phyloP scores from a whole-genome alignment of 1,140 invertebrate species.

The Dryas iulia region DNA sequence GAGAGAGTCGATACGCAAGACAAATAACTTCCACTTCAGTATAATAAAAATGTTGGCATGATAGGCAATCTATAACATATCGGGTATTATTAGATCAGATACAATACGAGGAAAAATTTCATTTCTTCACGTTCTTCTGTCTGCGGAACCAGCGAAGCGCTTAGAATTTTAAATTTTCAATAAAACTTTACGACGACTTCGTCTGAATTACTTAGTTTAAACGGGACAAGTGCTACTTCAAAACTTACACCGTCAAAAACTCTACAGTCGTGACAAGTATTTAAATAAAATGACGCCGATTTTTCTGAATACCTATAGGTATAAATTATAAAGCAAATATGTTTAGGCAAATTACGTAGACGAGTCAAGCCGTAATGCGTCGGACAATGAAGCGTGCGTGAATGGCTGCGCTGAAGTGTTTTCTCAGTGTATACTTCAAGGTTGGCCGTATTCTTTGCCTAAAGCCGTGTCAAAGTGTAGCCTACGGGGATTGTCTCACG shows the following conservation, averaged over 20 bases:
- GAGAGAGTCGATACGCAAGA: neutral
- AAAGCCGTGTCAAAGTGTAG: constrained; percentile 50
- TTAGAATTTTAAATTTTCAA: constrained; percentile 50
- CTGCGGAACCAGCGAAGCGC: constrained; percentile 32
- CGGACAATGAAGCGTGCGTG: neutral
- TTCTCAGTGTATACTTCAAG: neutral
- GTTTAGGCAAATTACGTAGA: neutral
- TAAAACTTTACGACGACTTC: constrained; percentile 42
- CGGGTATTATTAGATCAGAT: constrained; percentile 1
- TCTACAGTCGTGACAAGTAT: constrained; percentile 26
- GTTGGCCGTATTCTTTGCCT: constrained; percentile 27
- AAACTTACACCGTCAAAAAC: constrained; percentile 35
- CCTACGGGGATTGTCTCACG: constrained; percentile 57
- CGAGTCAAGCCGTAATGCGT: neutral
- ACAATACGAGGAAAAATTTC: constrained; percentile 13
- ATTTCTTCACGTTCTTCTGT: constrained; percentile 19
- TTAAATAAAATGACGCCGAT: constrained; percentile 13
- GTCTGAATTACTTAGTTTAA: constrained; percentile 42
- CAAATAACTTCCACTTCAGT: neutral
- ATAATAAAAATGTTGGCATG: constrained; percentile 10
- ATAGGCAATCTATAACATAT: constrained; percentile 13
- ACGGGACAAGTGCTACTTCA: constrained; percentile 39
- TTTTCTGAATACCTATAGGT: neutral
- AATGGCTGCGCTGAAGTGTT: neutral
- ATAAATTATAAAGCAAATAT: neutral